Evolutionary conservation across 2,797 vertebrate species (phyloP).

Genomic region (Euphonia xanthogaster): DNA sequence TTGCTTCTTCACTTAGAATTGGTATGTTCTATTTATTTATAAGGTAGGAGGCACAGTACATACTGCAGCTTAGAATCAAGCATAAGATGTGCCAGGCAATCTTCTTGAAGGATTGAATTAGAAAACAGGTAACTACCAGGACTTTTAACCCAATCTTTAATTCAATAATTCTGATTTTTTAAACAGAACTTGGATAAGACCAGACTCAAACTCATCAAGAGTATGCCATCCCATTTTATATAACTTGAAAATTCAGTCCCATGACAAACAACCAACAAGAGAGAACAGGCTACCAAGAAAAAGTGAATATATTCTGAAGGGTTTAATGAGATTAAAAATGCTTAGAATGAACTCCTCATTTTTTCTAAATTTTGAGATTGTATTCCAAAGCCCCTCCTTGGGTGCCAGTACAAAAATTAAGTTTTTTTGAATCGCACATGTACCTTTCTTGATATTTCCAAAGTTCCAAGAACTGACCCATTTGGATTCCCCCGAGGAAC

Average conservation of each 20-base stretch:
- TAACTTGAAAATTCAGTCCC: background rate
- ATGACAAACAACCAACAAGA: background rate
- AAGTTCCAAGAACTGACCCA: conserved; percentile 14
- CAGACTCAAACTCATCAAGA: background rate
- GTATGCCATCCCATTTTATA: background rate
- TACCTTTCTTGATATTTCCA: background rate
- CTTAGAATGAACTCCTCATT: background rate
- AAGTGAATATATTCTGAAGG: background rate
- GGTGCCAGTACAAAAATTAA: conserved; percentile 6
- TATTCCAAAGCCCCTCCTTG: background rate
- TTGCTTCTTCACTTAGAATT: background rate
- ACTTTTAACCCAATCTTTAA: background rate
- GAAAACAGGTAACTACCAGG: background rate
- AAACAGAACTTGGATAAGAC: background rate
- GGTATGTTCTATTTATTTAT: background rate
- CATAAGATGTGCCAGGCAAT: background rate
- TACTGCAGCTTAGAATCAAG: background rate
- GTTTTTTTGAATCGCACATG: background rate
- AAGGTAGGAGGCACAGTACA: background rate
- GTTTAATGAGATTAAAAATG: conserved; percentile 7
- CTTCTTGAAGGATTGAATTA: background rate
- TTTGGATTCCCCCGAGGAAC: conserved; percentile 63
- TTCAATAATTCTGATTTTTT: background rate
- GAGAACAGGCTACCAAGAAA: background rate
- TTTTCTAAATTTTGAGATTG: background rate